A percentile compares a stretch with the other conserved stretches of the same genome.
Conservation (phyloP, 2,888 invertebrate genomes). For the Lycaena phlaeas region DNA sequence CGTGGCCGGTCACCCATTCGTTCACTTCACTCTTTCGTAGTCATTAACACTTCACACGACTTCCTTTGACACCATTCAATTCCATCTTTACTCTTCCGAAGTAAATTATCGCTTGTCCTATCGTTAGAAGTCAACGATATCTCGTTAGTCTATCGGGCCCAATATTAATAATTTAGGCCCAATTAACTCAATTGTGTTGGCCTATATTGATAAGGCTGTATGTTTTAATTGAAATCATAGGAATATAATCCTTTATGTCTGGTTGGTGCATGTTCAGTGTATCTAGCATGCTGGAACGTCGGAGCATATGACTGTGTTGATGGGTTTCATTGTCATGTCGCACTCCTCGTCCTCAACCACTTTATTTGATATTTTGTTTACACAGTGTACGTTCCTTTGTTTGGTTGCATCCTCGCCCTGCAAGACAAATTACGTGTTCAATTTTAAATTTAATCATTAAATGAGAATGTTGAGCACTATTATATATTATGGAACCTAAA, state of each 20-base stretch:
- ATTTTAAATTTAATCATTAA: too few species aligned
- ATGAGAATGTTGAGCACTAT: too few species aligned
- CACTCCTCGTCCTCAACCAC: conserved; percentile 84
- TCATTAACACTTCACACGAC: conserved; percentile 9
- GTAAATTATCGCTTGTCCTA: neutral
- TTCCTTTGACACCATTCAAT: neutral
- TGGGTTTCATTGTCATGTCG: conserved; percentile 76
- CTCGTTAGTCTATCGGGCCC: neutral
- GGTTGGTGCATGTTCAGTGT: neutral
- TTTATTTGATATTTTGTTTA: conserved; percentile 79
- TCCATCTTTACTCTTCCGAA: neutral
- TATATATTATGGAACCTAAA: too few species aligned
- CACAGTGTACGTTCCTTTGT: conserved; percentile 80
- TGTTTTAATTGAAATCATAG: neutral
- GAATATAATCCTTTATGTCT: neutral
- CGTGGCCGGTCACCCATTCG: conserved; percentile 14
- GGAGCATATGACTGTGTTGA: conserved; percentile 77
- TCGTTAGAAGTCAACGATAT: neutral
- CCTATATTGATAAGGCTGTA: neutral
- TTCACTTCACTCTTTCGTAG: conserved; percentile 15
- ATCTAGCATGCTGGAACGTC: conserved; percentile 56
- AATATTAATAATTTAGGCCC: neutral
- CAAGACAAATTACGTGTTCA: neutral
- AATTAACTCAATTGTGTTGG: neutral
- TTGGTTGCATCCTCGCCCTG: conserved; percentile 73